Evolutionary conservation across 2,797 vertebrate genomes (phyloP).

Genomic region (Lepilemur ruficaudatus): DNA sequence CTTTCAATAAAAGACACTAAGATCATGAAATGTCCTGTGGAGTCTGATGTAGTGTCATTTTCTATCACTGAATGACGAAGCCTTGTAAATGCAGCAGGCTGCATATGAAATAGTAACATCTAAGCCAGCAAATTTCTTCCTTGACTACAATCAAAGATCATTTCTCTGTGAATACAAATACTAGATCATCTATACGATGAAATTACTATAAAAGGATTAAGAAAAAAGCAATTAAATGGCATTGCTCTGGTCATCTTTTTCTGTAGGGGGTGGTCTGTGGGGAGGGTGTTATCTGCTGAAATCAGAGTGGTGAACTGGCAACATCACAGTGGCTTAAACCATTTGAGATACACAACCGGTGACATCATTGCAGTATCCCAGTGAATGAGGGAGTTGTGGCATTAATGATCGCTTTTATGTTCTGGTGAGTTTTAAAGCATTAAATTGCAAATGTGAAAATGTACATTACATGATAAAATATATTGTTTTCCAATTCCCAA

Average conservation of each 20-base stretch:
- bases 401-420: background rate
- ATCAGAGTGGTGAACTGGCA: background rate
- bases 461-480: background rate
- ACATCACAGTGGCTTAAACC: background rate
- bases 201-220: background rate
- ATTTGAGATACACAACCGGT: background rate
- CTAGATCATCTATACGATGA: background rate
- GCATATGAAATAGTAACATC: background rate
- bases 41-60: background rate
- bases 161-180: background rate
- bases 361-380: background rate
- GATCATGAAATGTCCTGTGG: background rate
- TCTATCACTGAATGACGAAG: background rate
- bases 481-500: background rate
- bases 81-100: background rate
- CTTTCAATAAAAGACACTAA: background rate
- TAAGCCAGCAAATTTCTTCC: background rate
- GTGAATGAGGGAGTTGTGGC: background rate
- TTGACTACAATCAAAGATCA: background rate
- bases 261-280: background rate
- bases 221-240: background rate
- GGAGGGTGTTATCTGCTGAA: background rate
- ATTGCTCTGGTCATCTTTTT: background rate
- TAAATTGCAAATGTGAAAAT: background rate
- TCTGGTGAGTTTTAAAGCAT: background rate